Percentiles rank a stretch among this genome's conserved stretches.
Evolutionary conservation across 2,797 vertebrate genomes (phyloP).

Genomic region (Intellagama lesueurii): DNA sequence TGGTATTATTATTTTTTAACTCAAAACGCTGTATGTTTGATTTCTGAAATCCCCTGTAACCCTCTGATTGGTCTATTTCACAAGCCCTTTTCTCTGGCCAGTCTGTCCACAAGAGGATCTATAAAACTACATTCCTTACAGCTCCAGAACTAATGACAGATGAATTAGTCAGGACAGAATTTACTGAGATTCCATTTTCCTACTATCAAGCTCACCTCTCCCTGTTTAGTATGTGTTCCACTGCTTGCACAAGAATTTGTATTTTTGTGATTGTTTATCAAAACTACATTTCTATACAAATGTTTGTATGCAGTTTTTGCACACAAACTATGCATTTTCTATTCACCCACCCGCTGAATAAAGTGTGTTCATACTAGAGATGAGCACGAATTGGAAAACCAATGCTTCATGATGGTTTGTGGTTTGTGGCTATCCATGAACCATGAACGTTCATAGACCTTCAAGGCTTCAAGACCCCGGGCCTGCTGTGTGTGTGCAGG

Average conservation of each 20-base stretch:
- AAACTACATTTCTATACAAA: no score
- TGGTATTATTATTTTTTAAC: slow-evolving; percentile 75
- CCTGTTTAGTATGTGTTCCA: neutral
- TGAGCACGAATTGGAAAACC: no score
- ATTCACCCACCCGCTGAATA: no score
- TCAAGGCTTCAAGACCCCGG: no score
- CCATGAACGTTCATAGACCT: neutral
- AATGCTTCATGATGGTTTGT: no score
- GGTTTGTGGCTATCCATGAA: neutral
- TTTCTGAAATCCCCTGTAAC: slow-evolving; percentile 75
- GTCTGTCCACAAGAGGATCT: slow-evolving; percentile 60
- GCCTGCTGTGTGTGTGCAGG: no score
- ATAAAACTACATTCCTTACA: slow-evolving; percentile 51
- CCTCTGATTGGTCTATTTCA: slow-evolving; percentile 74
- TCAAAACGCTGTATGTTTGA: slow-evolving; percentile 74
- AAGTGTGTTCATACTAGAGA: no score
- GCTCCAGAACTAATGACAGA: slow-evolving; percentile 28
- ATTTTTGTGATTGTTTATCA: no score
- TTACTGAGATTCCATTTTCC: neutral
- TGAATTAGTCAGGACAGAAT: neutral
- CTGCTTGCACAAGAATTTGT: no score
- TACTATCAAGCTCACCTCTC: neutral
- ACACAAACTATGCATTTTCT: no score
- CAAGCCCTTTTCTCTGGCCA: slow-evolving; percentile 70
- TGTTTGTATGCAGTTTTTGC: no score